Conservation (phyloP, 2,797 vertebrate species). For the Xiphorhynchus erythropygius region DNA sequence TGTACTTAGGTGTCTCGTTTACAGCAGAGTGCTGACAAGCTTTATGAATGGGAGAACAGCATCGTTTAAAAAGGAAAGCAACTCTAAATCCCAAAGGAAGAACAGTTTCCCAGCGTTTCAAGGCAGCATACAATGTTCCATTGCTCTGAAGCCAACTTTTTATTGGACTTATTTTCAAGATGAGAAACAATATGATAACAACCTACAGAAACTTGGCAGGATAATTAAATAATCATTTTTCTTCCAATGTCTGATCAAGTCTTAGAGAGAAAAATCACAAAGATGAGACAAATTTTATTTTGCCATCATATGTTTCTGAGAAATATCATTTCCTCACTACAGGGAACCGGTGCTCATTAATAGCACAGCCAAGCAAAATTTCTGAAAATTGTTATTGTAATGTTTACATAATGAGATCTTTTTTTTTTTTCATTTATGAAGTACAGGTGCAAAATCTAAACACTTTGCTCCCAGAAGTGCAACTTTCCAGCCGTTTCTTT, state of each 20-base stretch:
- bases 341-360: conserved; percentile 61
- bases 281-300: conserved; percentile 46
- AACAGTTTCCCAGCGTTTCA: neutral
- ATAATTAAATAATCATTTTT: neutral
- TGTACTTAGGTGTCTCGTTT: neutral
- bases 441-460: conserved; percentile 76
- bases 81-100: neutral
- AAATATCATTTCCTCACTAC: conserved; percentile 71
- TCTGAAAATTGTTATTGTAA: conserved; percentile 74
- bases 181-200: conserved; percentile 12
- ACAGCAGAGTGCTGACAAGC: neutral
- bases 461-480: conserved; percentile 44
- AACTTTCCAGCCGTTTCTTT: conserved; percentile 59
- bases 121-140: neutral
- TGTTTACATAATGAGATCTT: conserved; percentile 79
- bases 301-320: conserved; percentile 63
- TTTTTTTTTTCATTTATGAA: conserved; percentile 73
- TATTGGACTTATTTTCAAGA: neutral
- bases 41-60: conserved; percentile 3
- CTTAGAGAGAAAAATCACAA: neutral
- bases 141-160: neutral
- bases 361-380: conserved; percentile 73
- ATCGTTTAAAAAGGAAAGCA: neutral
- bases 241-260: neutral
- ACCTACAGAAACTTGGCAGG: neutral